Conservation (phyloP, 92 coral and sea anemone species). For the Siderastrea siderea region DNA sequence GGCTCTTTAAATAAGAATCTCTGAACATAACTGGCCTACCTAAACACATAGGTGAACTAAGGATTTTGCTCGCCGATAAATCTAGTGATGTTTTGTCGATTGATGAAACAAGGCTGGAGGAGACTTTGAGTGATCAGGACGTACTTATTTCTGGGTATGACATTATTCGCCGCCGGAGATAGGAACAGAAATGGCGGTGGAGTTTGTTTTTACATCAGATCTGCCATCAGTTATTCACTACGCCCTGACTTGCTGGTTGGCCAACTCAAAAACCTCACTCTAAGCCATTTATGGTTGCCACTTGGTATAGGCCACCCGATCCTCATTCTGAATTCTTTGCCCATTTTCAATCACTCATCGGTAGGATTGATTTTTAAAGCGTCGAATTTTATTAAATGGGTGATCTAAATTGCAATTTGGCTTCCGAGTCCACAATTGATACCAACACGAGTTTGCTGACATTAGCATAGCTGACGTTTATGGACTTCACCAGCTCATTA, state of each 20-base stretch:
- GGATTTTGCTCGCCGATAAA: no score
- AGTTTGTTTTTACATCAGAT: background rate
- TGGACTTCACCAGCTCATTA: constrained; percentile 39
- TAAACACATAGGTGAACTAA: background rate
- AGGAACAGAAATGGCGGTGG: background rate
- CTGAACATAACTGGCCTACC: background rate
- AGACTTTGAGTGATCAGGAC: background rate
- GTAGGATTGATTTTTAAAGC: constrained; percentile 50
- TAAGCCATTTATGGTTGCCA: constrained; percentile 33
- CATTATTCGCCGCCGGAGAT: background rate
- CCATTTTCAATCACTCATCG: constrained; percentile 36
- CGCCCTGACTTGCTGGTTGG: background rate
- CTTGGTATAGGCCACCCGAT: constrained; percentile 61
- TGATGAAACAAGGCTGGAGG: background rate
- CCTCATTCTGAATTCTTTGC: constrained; percentile 8
- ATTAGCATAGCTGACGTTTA: constrained; percentile 59
- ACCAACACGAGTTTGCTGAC: constrained; percentile 14
- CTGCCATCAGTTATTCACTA: background rate
- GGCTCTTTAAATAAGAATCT: background rate
- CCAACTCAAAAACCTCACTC: constrained; percentile 18
- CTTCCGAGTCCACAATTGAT: constrained; percentile 31
- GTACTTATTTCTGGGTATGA: background rate
- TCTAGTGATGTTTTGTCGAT: no score
- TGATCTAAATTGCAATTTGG: constrained; percentile 68
- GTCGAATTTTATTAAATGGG: constrained; percentile 59